These are phyloP conservation scores for Pardalotus punctatus DNA, from an alignment of 2,113 vertebrate genomes.

Conservation along the genomic window DNA sequence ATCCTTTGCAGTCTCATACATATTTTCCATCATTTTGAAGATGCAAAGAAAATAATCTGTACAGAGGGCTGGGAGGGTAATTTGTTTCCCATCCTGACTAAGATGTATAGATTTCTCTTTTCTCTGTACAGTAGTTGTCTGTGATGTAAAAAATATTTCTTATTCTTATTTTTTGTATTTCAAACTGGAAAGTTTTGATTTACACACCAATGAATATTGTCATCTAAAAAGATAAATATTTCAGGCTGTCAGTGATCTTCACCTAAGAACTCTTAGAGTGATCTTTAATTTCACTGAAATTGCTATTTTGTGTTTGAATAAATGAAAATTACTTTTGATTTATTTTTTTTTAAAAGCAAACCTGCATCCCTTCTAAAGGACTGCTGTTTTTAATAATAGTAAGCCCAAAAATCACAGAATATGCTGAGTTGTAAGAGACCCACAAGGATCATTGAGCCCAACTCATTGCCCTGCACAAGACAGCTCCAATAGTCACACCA, in stretches of 20 bases:
- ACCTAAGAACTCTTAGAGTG: neutral
- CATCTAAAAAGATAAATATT: slow-evolving; percentile 32
- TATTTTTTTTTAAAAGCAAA: neutral
- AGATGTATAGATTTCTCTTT: slow-evolving; percentile 6
- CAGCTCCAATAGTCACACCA: too few species aligned
- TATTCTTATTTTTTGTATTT: slow-evolving; percentile 49
- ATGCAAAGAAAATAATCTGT: neutral
- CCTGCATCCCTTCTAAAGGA: neutral
- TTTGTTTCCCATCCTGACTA: neutral
- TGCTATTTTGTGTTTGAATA: slow-evolving; percentile 20
- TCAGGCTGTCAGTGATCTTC: slow-evolving; percentile 15
- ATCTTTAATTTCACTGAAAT: neutral
- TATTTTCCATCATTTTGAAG: neutral
- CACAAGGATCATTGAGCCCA: neutral
- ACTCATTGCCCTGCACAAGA: fast-evolving
- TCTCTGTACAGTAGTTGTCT: neutral
- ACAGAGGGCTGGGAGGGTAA: neutral
- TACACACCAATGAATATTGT: slow-evolving; percentile 13
- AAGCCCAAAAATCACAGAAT: neutral
- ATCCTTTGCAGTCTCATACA: neutral
- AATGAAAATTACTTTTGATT: slow-evolving; percentile 20
- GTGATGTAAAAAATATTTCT: too few species aligned
- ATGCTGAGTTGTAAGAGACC: neutral
- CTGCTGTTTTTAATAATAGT: slow-evolving; percentile 13
- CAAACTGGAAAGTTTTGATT: slow-evolving; percentile 51